Percentiles rank a stretch among this genome's conserved stretches.
Conservation (phyloP, 2,113 vertebrate genomes). For the Eurypyga helias region DNA sequence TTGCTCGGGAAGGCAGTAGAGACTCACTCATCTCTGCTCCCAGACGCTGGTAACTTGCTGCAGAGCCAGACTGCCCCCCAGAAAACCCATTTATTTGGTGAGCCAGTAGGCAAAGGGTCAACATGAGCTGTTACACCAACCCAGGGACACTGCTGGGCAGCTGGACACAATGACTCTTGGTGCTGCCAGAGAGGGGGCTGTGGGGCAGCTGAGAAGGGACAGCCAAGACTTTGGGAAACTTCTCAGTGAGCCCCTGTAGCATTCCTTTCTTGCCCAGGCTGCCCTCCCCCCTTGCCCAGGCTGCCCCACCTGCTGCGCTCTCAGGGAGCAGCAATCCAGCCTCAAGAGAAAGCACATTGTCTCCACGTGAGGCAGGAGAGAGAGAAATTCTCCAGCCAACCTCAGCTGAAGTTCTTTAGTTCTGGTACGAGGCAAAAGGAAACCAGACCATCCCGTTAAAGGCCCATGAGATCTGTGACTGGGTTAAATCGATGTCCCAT, state of each 20-base stretch:
- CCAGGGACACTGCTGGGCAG: neutral
- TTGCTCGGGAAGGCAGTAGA: neutral
- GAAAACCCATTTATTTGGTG: rapidly evolving
- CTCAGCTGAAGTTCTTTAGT: neutral
- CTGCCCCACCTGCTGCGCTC: neutral
- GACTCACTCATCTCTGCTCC: neutral
- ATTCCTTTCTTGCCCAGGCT: neutral
- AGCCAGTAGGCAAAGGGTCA: neutral
- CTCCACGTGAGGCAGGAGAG: neutral
- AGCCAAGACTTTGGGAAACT: neutral
- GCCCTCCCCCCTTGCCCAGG: too few species aligned
- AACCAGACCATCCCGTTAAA: neutral
- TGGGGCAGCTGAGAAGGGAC: neutral
- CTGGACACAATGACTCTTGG: neutral
- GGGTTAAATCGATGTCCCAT: too few species aligned
- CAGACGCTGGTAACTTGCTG: neutral
- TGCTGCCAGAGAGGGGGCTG: neutral
- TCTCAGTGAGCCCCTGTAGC: rapidly evolving
- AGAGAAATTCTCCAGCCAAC: neutral
- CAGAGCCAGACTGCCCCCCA: neutral
- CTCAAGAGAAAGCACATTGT: neutral
- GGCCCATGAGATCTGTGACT: neutral
- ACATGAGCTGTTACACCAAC: neutral
- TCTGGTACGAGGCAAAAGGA: neutral
- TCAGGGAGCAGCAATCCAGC: neutral